phyloP scores from a whole-genome alignment of 2,888 invertebrate genomes.

The Drosophila anomalipes region DNA sequence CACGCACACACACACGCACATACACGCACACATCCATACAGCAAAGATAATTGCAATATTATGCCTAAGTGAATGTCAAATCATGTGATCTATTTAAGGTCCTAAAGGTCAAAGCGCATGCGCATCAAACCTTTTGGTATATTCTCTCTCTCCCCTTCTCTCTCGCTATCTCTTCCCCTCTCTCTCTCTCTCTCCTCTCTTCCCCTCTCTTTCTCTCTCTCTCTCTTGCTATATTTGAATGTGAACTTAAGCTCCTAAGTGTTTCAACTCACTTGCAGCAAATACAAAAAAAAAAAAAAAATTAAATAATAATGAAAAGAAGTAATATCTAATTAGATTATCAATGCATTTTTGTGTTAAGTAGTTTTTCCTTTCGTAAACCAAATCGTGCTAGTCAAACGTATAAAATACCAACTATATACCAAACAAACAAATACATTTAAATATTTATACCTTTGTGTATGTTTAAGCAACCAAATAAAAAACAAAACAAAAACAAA shows the following conservation, averaged over 20 bases:
- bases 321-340: slow-evolving; percentile 39
- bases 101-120: slow-evolving; percentile 65
- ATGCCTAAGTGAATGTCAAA: slow-evolving; percentile 84
- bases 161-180: slow-evolving; percentile 28
- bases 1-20: background rate
- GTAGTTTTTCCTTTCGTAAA: slow-evolving; percentile 43
- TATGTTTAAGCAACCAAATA: slow-evolving; percentile 32
- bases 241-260: slow-evolving; percentile 51
- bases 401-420: slow-evolving; percentile 48
- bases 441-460: slow-evolving; percentile 5
- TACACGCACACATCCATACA: slow-evolving; percentile 38
- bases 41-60: slow-evolving; percentile 74
- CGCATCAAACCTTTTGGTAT: slow-evolving; percentile 65
- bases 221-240: slow-evolving; percentile 21
- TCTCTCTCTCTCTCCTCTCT: slow-evolving; percentile 29
- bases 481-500: background rate
- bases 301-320: background rate
- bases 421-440: slow-evolving; percentile 7
- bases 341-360: slow-evolving; percentile 39
- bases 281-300: slow-evolving; percentile 8
- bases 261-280: slow-evolving; percentile 33
- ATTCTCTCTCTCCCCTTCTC: slow-evolving; percentile 39
- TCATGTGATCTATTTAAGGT: slow-evolving; percentile 85
- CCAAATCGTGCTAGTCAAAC: slow-evolving; percentile 69
- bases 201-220: slow-evolving; percentile 34